Evolutionary conservation across 2,888 invertebrate genomes (phyloP).

Genomic region (Myathropa florea): DNA sequence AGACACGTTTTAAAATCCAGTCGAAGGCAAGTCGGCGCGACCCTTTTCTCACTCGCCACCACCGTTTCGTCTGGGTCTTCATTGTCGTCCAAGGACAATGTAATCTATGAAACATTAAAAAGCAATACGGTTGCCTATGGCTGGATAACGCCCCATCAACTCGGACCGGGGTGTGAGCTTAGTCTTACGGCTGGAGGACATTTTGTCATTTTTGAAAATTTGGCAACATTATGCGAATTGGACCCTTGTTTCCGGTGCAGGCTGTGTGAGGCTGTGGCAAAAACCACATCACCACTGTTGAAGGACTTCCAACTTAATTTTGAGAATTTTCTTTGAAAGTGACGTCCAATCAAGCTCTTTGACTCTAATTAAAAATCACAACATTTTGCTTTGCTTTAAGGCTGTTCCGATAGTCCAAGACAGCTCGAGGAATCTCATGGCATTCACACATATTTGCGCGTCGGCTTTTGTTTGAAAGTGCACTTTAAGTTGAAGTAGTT

Average conservation of each 20-base stretch:
- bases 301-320: conserved; percentile 61
- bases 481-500: conserved; percentile 68
- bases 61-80: conserved; percentile 42
- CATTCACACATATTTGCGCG: conserved; percentile 25
- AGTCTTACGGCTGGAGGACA: conserved; percentile 52
- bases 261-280: neutral
- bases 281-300: conserved; percentile 32
- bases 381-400: conserved; percentile 52
- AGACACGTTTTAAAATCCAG: conserved; percentile 66
- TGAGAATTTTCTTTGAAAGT: conserved; percentile 58
- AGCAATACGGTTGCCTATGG: conserved; percentile 69
- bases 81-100: conserved; percentile 64
- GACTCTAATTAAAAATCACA: conserved; percentile 64
- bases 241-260: conserved; percentile 54
- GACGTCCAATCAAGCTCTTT: conserved; percentile 52
- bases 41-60: conserved; percentile 23
- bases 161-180: conserved; percentile 8
- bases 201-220: conserved; percentile 59
- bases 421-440: neutral
- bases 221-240: conserved; percentile 62
- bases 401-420: neutral
- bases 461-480: conserved; percentile 56
- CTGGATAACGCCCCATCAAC: conserved; percentile 41
- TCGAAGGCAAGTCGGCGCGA: conserved; percentile 51
- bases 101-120: conserved; percentile 71